Conservation (phyloP, 2,797 vertebrate species). For the Neopelma chrysocephalum region DNA sequence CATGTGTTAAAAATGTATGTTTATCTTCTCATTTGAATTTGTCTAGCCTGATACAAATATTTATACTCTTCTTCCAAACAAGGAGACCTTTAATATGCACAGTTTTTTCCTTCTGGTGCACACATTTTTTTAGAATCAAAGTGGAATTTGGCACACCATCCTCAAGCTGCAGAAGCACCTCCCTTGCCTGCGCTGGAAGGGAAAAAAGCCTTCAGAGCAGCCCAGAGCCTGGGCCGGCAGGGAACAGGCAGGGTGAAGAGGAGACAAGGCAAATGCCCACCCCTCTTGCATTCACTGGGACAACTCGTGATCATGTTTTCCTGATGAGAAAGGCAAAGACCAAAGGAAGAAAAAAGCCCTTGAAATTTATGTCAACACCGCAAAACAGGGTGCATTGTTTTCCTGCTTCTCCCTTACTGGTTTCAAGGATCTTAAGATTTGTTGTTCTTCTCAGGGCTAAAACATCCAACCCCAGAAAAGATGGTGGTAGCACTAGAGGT, state of each 20-base stretch:
- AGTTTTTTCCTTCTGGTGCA: background rate
- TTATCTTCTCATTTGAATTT: slow-evolving; percentile 29
- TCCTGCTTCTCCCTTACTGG: background rate
- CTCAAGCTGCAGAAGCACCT: background rate
- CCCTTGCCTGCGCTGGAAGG: background rate
- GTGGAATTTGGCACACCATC: background rate
- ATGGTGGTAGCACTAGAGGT: background rate
- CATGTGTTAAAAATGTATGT: slow-evolving; percentile 14
- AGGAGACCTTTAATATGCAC: background rate
- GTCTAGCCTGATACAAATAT: slow-evolving; percentile 28
- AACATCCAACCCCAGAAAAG: background rate
- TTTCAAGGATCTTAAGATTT: background rate
- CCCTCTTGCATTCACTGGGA: background rate
- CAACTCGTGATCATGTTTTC: background rate
- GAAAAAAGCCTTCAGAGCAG: background rate
- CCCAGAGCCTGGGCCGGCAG: background rate
- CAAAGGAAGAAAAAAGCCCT: background rate
- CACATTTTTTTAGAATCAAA: background rate
- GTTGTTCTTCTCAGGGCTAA: background rate
- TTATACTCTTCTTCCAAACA: slow-evolving; percentile 31
- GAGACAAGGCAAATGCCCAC: background rate
- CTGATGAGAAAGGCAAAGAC: background rate
- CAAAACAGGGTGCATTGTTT: background rate
- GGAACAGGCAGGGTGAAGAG: background rate
- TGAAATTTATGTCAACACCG: background rate